A percentile compares a stretch with the other conserved stretches of the same genome.
phyloP scores from a whole-genome alignment of 1,140 invertebrate species.

The Sitobion miscanthi region DNA sequence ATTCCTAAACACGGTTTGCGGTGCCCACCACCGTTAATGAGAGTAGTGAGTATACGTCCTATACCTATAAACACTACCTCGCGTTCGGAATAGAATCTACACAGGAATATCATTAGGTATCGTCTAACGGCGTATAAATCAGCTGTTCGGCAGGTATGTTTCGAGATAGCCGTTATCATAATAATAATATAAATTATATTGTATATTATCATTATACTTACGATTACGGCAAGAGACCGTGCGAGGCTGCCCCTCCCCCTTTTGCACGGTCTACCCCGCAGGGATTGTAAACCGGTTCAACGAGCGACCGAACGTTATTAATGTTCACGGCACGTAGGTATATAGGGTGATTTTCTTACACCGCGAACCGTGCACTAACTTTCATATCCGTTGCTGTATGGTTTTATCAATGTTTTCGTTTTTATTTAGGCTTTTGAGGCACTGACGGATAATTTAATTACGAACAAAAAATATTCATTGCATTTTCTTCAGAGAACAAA shows the following conservation, averaged over 20 bases:
- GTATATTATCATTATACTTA: background rate
- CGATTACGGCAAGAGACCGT: background rate
- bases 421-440: background rate
- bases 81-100: background rate
- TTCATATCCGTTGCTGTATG: background rate
- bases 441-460: background rate
- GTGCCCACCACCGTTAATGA: background rate
- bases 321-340: background rate
- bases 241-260: background rate
- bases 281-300: conserved; percentile 10
- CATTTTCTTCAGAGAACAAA: background rate
- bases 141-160: background rate
- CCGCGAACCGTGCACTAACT: background rate
- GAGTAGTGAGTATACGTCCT: background rate
- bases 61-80: background rate
- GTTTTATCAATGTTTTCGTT: background rate
- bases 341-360: background rate
- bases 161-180: background rate
- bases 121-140: background rate
- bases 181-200: background rate
- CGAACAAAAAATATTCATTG: background rate
- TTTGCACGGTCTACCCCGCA: background rate
- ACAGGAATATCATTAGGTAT: background rate
- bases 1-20: background rate
- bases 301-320: background rate